phyloP scores from a whole-genome alignment of 2,888 invertebrate species.

The Epinotia nisella region DNA sequence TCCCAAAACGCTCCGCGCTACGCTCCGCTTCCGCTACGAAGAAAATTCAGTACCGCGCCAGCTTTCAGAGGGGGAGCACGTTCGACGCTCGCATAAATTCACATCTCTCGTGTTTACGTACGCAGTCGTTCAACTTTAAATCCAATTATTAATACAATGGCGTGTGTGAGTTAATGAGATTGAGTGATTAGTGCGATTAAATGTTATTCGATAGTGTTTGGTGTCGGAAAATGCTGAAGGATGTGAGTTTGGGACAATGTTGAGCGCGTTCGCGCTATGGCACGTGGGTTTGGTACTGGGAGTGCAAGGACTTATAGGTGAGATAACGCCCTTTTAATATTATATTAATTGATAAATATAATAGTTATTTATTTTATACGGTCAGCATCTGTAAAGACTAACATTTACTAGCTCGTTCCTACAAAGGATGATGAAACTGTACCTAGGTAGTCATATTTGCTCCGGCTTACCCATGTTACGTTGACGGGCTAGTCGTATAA shows the following conservation, averaged over 20 bases:
- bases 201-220: conserved; percentile 56
- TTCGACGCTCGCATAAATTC: conserved; percentile 49
- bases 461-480: background rate
- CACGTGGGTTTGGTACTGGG: conserved; percentile 66
- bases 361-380: no score
- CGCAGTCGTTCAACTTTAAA: conserved; percentile 70
- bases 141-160: conserved; percentile 69
- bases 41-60: conserved; percentile 67
- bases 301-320: conserved; percentile 77
- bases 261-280: conserved; percentile 73
- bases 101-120: conserved; percentile 66
- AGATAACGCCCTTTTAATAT: conserved; percentile 36
- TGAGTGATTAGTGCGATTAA: conserved; percentile 53
- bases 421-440: background rate
- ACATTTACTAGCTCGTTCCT: no score
- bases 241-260: conserved; percentile 80
- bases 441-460: background rate
- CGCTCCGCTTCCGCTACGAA: conserved; percentile 60
- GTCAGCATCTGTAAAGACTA: no score
- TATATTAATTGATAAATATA: background rate
- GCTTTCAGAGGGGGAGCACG: conserved; percentile 54
- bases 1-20: conserved; percentile 60
- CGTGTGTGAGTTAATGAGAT: conserved; percentile 62
- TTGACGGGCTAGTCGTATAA: background rate
- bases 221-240: conserved; percentile 69